Evolutionary conservation across 1,140 invertebrate genomes (phyloP).

Genomic region (Bombus soroeensis): DNA sequence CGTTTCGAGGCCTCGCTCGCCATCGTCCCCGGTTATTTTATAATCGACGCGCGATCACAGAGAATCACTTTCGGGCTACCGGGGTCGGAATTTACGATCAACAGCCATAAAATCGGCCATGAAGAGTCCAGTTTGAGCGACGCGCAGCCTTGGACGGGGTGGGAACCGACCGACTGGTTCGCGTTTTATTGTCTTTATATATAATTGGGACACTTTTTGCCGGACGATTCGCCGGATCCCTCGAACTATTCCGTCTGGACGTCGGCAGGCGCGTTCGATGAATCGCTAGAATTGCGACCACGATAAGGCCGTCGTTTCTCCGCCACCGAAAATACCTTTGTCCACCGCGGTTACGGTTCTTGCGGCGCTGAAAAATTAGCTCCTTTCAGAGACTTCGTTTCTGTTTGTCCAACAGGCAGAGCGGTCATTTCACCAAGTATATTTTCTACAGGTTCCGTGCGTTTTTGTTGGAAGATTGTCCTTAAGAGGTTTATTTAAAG

Average conservation of each 20-base stretch:
- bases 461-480: neutral
- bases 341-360: constrained; percentile 1
- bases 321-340: constrained; percentile 13
- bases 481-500: neutral
- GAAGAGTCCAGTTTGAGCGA: constrained; percentile 34
- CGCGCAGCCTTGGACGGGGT: constrained; percentile 49
- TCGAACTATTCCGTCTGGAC: constrained; percentile 61
- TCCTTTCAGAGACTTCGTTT: neutral
- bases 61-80: constrained; percentile 71
- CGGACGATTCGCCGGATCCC: constrained; percentile 47
- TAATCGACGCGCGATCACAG: constrained; percentile 75
- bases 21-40: constrained; percentile 69
- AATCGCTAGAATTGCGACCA: constrained; percentile 36
- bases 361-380: constrained; percentile 14
- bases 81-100: constrained; percentile 78
- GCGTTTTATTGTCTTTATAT: constrained; percentile 79
- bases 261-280: constrained; percentile 52
- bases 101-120: constrained; percentile 76
- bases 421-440: neutral
- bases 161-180: constrained; percentile 65
- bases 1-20: constrained; percentile 12
- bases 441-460: neutral
- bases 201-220: constrained; percentile 79
- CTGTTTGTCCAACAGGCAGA: neutral
- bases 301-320: constrained; percentile 41